Evolutionary conservation across 1,140 invertebrate genomes (phyloP), one percentile per base, ranked within the genome.

Genomic region (Idris sp.): DNA sequence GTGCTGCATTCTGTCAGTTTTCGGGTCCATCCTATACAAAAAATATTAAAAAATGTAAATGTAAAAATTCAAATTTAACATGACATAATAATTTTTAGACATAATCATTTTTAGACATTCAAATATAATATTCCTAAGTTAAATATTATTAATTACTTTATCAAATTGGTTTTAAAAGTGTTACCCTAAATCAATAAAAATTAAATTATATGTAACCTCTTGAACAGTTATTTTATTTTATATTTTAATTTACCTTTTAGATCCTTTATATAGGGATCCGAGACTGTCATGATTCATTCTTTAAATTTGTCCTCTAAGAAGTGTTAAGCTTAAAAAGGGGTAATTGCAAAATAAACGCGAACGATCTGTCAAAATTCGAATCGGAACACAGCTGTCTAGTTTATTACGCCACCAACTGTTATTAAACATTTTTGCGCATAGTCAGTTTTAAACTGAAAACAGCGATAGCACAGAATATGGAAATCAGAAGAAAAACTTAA

Each of bases 181-280:
- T n/a, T n/a, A n/a, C n/a, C n/a, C n/a, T n/a, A 54, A 69, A 61
- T 38, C 41, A 41, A 26, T 36, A 44, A 38, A n/a, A 53, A 49
- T 19, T 40, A 59, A 6, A 7, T 48, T 38, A 30, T 8, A 3
- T 41, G 28, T 68, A 65, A 53, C 48, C 49, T 65, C n/a, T n/a
- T n/a, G n/a, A n/a, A n/a, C n/a, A n/a, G n/a, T n/a, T n/a, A n/a
- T n/a, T n/a, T n/a, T n/a, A n/a, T n/a, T n/a, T n/a, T n/a, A n/a
- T n/a, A n/a, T n/a, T n/a, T n/a, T n/a, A n/a, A 38, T n/a, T 48
- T 88, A 89, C 88, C 86, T 89, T 90, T 90, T 54, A 89, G 73
- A 80, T 89, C 85, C 78, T 88, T 89, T 64, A 89, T 82, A 35
- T 89, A 77, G n/a, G 89, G 88, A 82, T 89, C 85, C 67, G 83